Evolutionary conservation across 2,797 vertebrate species (phyloP), one percentile per base, ranked within the genome.

Genomic region (Esox masquinongy): DNA sequence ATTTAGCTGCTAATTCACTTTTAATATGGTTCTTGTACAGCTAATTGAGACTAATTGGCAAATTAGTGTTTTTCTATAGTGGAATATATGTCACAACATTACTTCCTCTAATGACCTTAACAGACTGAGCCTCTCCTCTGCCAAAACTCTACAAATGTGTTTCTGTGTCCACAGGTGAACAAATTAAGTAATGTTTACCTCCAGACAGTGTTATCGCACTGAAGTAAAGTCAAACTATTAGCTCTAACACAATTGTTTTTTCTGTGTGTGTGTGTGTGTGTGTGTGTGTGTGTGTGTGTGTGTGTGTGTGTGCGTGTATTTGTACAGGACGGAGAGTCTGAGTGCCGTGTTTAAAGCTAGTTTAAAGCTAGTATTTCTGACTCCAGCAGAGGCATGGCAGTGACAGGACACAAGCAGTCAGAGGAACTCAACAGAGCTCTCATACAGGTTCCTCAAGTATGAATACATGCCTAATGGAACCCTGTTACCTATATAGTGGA

Each of bases 341-440:
- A 92, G 93, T 75, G 92, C 83, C 2, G 94, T 94, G 93, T 94
- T 93, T 73, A 93, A 92, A 82, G 94, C 92, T 0, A 92, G 94
- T 43, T 85, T 94, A n/a, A n/a, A n/a, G n/a, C n/a, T n/a, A 95
- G 93, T 87, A 94, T 94, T 94, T 93, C 94, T 5, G 90, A 95
- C 89, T 94, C 93, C 79, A 94, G 93, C 85, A 91, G 94, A 85
- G 92, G 93, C 77, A 83, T 95, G 87, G 92, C 94, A 74, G 88
- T 94, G 85, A 93, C 92, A 0, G 92, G 94, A 56, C 94, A 91
- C 0, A 92, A 94, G 81, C 93, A 93, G 84, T 94, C 92, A 8
- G 93, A 95, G 82, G 94, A 94, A 85, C 89, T 94, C 36, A 93
- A 94, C 82, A 88, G 93, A 86, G 93, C 93, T 15, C 91, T 94